phyloP scores from a whole-genome alignment of 2,113 vertebrate genomes.

The Geothlypis trichas region DNA sequence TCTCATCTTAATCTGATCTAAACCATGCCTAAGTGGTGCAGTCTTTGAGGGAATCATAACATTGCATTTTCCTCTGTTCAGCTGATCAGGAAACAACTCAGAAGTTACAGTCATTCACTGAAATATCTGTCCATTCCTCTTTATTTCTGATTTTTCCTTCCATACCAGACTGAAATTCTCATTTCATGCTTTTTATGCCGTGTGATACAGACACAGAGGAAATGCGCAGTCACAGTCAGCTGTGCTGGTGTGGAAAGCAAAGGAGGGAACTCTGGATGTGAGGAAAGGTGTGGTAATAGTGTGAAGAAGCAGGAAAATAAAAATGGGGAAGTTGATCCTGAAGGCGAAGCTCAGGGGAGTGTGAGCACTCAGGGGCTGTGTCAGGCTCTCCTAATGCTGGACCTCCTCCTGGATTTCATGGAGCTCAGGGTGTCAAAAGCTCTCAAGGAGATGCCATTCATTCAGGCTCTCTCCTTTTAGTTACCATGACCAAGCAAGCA shows the following conservation, averaged over 20 bases:
- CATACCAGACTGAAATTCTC: neutral
- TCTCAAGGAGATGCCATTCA: neutral
- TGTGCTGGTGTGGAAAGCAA: neutral
- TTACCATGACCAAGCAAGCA: rapidly evolving
- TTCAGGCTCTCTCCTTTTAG: neutral
- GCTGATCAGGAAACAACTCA: neutral
- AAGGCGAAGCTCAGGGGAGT: neutral
- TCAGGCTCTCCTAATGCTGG: neutral
- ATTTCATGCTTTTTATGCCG: neutral
- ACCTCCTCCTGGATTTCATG: neutral
- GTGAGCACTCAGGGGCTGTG: neutral
- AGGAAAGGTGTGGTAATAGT: neutral
- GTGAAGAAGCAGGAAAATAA: neutral
- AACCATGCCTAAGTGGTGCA: neutral
- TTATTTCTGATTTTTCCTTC: neutral
- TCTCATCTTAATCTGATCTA: neutral
- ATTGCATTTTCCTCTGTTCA: neutral
- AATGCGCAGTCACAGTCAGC: neutral
- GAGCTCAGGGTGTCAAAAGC: neutral
- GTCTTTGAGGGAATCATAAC: neutral
- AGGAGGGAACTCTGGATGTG: neutral
- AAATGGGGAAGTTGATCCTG: neutral
- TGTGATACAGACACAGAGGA: neutral
- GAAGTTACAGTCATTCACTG: neutral
- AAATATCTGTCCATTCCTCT: neutral